Conservation (phyloP, 2,888 invertebrate species). For the Digitonthophagus gazella region DNA sequence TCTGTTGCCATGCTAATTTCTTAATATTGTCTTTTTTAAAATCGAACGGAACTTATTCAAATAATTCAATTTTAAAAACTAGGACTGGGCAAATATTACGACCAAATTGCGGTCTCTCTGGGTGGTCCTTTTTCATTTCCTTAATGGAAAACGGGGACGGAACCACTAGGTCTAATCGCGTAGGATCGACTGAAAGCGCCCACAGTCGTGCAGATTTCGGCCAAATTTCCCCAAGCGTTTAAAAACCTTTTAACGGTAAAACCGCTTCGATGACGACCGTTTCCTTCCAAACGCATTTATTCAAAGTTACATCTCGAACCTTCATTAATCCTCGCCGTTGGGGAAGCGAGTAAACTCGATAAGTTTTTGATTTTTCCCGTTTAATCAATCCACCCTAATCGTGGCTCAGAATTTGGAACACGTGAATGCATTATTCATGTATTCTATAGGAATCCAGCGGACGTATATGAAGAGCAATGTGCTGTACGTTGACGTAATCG, state of each 20-base stretch:
- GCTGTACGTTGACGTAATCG: neutral
- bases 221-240: neutral
- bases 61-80: neutral
- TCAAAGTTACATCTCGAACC: neutral
- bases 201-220: neutral
- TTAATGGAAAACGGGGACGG: neutral
- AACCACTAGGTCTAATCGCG: neutral
- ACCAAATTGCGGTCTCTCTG: neutral
- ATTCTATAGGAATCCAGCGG: neutral
- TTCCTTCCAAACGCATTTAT: neutral
- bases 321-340: neutral
- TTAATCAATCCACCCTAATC: neutral
- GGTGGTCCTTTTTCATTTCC: neutral
- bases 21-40: neutral
- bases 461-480: neutral
- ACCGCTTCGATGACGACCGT: neutral
- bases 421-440: neutral
- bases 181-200: neutral
- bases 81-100: neutral
- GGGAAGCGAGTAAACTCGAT: neutral
- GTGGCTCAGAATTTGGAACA: neutral
- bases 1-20: neutral
- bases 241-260: neutral
- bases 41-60: neutral
- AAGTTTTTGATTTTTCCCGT: neutral